A percentile compares a stretch with the other conserved stretches of the same genome.
These are phyloP conservation scores for Thinocorus orbignyianus DNA, from an alignment of 2,113 vertebrate species.

Conservation along the genomic window DNA sequence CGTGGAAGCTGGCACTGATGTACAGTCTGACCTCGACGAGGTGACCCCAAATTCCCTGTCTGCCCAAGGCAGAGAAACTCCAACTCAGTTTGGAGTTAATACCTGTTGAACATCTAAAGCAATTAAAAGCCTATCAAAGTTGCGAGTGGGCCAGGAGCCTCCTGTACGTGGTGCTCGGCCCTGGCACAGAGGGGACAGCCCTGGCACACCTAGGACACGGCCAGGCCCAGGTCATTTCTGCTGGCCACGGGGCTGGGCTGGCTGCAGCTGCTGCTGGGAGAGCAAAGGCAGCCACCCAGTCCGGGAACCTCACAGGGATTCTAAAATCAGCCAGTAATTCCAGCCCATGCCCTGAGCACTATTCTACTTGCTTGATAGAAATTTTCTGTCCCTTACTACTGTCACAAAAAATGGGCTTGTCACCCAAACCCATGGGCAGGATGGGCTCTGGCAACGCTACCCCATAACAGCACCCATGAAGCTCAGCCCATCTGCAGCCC, in stretches of 20 bases:
- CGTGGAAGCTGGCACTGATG: accelerated
- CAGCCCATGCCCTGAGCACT: not conserved
- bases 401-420: not conserved
- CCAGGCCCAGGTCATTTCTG: accelerated
- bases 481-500: not conserved
- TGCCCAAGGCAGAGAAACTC: not conserved
- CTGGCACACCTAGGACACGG: accelerated
- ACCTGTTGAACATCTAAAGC: accelerated
- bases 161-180: not conserved
- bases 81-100: accelerated
- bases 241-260: not conserved
- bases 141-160: accelerated
- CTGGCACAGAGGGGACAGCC: too few relatives aligned
- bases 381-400: not conserved
- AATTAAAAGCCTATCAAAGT: not conserved
- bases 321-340: not conserved
- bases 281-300: not conserved
- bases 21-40: not conserved
- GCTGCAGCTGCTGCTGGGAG: accelerated
- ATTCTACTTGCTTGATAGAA: not conserved
- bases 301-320: accelerated
- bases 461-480: not conserved
- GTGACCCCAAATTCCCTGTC: accelerated
- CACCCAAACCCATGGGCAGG: not conserved
- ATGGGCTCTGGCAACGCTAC: accelerated